Evolutionary conservation across 2,113 vertebrate genomes (phyloP).

Genomic region (Dascyllus trimaculatus): DNA sequence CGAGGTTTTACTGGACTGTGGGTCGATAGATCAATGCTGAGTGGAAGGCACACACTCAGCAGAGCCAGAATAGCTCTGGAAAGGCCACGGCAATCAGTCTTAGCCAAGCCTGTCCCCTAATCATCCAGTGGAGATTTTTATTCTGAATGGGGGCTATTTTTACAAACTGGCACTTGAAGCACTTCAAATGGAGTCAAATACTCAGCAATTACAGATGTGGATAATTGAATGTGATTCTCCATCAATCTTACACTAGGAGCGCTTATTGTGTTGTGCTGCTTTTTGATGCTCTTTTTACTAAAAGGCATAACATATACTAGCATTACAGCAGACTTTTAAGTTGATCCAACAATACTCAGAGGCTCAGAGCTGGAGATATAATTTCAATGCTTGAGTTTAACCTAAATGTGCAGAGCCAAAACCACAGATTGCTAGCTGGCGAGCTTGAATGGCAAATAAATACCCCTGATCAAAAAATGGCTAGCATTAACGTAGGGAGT

Average conservation of each 20-base stretch:
- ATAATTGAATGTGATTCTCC: conserved; percentile 54
- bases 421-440: conserved; percentile 30
- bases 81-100: conserved; percentile 82
- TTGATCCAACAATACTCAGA: conserved; percentile 1
- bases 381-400: conserved; percentile 30
- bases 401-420: conserved; percentile 27
- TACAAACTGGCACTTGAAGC: conserved; percentile 55
- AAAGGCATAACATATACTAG: too few species aligned
- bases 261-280: neutral
- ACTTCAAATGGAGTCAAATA: conserved; percentile 56
- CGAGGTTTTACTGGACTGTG: conserved; percentile 75
- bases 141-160: conserved; percentile 65
- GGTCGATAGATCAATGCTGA: conserved; percentile 80
- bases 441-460: conserved; percentile 41
- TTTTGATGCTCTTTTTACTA: neutral
- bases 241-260: neutral
- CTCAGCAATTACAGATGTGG: conserved; percentile 54
- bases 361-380: conserved; percentile 28
- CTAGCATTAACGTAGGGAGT: conserved; percentile 19
- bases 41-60: conserved; percentile 81
- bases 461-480: conserved; percentile 40
- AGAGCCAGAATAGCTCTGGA: conserved; percentile 78
- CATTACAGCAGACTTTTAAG: neutral
- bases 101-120: conserved; percentile 66
- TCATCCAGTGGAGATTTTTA: conserved; percentile 70